Evolutionary conservation across 2,113 vertebrate genomes (phyloP).

Genomic region (Urocolius indicus): DNA sequence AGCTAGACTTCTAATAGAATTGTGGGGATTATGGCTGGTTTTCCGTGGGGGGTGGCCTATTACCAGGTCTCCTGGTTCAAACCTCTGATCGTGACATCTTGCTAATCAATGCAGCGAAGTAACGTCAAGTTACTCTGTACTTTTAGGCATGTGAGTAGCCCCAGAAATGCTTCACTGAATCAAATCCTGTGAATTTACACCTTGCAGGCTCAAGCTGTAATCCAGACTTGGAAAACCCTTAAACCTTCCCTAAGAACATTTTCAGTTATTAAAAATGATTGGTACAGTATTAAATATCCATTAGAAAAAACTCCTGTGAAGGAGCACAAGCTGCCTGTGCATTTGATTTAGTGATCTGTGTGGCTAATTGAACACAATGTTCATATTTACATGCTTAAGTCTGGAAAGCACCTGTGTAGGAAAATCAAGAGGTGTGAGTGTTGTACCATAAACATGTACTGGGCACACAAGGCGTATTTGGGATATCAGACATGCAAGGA

Average conservation of each 20-base stretch:
- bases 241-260: not conserved
- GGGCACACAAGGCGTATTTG: not conserved
- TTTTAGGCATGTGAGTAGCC: not conserved
- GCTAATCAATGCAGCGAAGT: not conserved
- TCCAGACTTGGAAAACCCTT: constrained; percentile 1
- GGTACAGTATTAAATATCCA: not conserved
- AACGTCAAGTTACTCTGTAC: not conserved
- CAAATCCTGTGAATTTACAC: not conserved
- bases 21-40: not conserved
- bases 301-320: not conserved
- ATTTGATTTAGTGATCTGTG: constrained; percentile 21
- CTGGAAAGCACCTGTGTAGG: constrained; percentile 48
- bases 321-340: not conserved
- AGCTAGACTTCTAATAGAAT: not conserved
- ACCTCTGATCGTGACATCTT: not conserved
- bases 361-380: constrained; percentile 42
- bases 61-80: not conserved
- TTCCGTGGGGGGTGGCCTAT: not conserved
- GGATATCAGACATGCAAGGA: not conserved
- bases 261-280: not conserved
- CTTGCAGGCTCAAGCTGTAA: not conserved
- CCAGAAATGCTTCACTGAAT: not conserved
- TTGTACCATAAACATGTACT: not conserved
- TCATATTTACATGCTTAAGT: constrained; percentile 23
- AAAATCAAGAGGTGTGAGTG: not conserved